Evolutionary conservation across 2,888 invertebrate genomes (phyloP), one percentile per base, ranked within the genome.

Genomic region (Amblyteles armatorius): DNA sequence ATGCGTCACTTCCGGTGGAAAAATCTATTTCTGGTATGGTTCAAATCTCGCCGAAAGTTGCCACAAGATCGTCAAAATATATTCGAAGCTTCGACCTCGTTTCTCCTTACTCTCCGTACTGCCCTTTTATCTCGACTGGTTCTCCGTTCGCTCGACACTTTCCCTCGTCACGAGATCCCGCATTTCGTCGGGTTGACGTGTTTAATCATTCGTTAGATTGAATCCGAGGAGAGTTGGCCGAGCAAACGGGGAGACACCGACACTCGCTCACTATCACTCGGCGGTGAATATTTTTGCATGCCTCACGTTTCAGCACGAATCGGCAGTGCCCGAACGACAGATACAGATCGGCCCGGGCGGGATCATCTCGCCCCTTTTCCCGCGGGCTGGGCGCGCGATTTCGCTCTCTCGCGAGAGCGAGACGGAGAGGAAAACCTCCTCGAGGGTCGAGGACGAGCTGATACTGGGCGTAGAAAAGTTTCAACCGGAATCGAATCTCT

Each of bases 131-230:
- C 22, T 13, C 65, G 16, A 22, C 22, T 13, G 13, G 52, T 36
- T 40, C 40, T 44, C 50, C 55, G 55, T 19, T 57, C 79, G 60
- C 55, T 50, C 74, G 50, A 13, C 65, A 33, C 55, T 63, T 79
- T 57, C 79, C 63, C 74, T 69, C 83, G 68, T 77, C 82, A 77
- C 26, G 36, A 13, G 29, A 79, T 52, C 44, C 78, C 85, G 72
- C 83, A 68, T 63, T 79, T 80, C 77, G 86, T 82, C 83, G 67
- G 57, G 88, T 88, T 89, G 90, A 91, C 89, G 90, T 89, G 89
- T 91, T 91, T 91, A 90, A 91, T 91, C 91, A 91, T 92, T 91
- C 90, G 91, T 86, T 90, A 90, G 91, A 91, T 92, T 91, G 90
- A 91, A 91, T 91, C 88, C 89, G 86, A 86, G 86, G 50, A 44